Percentiles rank a stretch among this genome's conserved stretches.
These are phyloP conservation scores for Megaceryle maxima DNA, from an alignment of 2,113 vertebrate species.

Conservation along the genomic window DNA sequence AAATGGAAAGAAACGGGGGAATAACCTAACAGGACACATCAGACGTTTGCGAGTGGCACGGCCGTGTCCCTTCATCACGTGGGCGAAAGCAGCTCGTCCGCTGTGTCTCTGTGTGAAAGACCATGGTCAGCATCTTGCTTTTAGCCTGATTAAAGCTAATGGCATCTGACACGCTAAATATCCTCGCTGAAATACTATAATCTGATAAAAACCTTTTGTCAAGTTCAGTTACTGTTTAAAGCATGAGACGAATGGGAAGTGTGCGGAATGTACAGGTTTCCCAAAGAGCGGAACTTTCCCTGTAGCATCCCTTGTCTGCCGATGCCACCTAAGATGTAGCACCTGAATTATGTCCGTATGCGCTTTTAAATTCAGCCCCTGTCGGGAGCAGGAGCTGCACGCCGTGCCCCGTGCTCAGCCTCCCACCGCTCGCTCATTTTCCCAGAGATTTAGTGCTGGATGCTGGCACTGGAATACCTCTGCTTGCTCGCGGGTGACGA, in stretches of 20 bases:
- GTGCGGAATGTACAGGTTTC: neutral
- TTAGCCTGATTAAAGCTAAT: conserved; percentile 28
- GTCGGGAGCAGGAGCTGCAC: too few species aligned
- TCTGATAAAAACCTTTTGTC: conserved; percentile 59
- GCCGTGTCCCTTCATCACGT: neutral
- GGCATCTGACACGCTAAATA: conserved; percentile 31
- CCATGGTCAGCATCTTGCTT: neutral
- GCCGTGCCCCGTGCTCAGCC: too few species aligned
- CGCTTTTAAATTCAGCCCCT: neutral
- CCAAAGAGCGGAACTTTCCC: neutral
- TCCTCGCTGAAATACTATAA: conserved; percentile 23
- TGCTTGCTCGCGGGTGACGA: too few species aligned
- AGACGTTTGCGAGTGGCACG: rapidly evolving
- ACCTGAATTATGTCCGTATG: rapidly evolving
- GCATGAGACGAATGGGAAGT: neutral
- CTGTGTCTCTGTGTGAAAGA: neutral
- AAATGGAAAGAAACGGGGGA: neutral
- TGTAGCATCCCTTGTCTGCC: neutral
- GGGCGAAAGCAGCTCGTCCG: neutral
- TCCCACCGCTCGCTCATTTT: too few species aligned
- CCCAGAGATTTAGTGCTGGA: too few species aligned
- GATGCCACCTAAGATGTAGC: neutral
- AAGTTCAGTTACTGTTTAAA: conserved; percentile 23
- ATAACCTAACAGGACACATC: rapidly evolving
- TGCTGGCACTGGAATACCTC: too few species aligned